Evolutionary conservation across 1,140 invertebrate genomes (phyloP).

Genomic region (Calosoma granatense): DNA sequence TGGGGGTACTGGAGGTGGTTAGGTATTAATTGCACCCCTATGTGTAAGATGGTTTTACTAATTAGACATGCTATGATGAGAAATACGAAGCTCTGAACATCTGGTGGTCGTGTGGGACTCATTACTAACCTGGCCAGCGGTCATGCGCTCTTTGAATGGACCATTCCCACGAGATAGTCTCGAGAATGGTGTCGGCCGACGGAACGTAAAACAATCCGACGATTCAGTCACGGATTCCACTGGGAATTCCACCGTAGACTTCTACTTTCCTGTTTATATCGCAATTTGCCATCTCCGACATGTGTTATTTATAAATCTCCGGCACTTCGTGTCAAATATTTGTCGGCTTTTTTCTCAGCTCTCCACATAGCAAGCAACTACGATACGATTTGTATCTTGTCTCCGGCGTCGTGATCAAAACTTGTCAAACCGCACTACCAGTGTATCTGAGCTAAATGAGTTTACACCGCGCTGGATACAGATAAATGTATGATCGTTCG

Average conservation of each 20-base stretch:
- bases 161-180: not conserved
- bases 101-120: not conserved
- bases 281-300: constrained; percentile 4
- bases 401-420: too few species aligned
- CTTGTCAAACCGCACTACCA: too few species aligned
- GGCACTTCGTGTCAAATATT: not conserved
- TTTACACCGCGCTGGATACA: too few species aligned
- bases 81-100: not conserved
- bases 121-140: not conserved
- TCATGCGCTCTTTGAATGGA: not conserved
- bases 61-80: not conserved
- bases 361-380: too few species aligned
- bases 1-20: too few species aligned
- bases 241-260: not conserved
- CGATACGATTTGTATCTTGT: too few species aligned
- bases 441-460: too few species aligned
- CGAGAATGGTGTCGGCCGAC: not conserved
- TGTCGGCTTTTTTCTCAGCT: not conserved
- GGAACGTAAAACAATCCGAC: not conserved
- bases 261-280: not conserved
- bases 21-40: too few species aligned
- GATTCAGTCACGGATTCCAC: not conserved
- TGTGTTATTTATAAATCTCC: not conserved
- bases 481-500: too few species aligned
- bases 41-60: too few species aligned